Percentiles rank a stretch among this genome's conserved stretches.
phyloP scores from a whole-genome alignment of 2,113 vertebrate genomes.

The Pitta sordida region DNA sequence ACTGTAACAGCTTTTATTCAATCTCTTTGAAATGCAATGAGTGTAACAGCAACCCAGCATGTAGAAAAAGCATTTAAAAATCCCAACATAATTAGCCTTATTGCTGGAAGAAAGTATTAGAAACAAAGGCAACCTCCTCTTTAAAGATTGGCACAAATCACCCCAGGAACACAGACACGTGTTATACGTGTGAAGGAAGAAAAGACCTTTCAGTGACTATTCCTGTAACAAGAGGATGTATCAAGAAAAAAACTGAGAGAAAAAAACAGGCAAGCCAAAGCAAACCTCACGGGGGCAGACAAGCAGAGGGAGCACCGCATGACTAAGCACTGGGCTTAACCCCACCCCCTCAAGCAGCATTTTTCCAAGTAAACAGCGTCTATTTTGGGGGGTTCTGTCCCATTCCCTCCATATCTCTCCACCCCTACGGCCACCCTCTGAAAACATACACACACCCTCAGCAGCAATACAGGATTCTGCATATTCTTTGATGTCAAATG shows the following conservation, averaged over 20 bases:
- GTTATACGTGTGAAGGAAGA: background rate
- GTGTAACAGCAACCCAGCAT: background rate
- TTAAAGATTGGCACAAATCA: background rate
- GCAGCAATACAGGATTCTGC: background rate
- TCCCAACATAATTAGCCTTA: background rate
- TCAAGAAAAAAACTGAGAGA: background rate
- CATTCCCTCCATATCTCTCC: background rate
- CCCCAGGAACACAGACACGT: background rate
- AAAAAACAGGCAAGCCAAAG: background rate
- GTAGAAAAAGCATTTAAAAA: background rate
- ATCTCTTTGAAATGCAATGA: background rate
- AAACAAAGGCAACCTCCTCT: background rate
- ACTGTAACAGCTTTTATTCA: background rate
- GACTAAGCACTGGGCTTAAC: slow-evolving; percentile 21
- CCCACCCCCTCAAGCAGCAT: background rate
- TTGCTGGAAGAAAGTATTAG: background rate
- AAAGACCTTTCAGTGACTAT: background rate
- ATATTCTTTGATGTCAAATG: background rate
- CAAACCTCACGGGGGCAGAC: background rate
- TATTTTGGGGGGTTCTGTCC: background rate
- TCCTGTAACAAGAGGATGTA: background rate
- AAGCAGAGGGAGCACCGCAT: background rate
- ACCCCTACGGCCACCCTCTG: fast-evolving
- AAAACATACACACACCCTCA: background rate
- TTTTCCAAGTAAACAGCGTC: background rate